Conservation (phyloP, 2,888 invertebrate genomes). For the Tromatobia lineatoria region DNA sequence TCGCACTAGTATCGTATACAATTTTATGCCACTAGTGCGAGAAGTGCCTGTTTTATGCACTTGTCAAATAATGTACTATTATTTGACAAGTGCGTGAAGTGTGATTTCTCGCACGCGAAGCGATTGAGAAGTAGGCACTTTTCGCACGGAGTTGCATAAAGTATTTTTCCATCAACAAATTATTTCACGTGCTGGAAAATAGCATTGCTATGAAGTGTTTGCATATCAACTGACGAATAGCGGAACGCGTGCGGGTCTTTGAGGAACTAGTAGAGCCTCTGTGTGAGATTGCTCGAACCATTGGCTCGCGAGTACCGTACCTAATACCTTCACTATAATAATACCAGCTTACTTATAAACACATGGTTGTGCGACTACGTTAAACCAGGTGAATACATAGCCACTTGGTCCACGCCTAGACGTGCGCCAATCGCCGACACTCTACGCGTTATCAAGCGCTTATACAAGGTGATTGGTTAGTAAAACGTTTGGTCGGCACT, state of each 20-base stretch:
- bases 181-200: conserved; percentile 44
- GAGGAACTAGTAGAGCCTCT: conserved; percentile 54
- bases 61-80: too few species aligned
- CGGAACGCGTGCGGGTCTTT: conserved; percentile 47
- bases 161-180: too few species aligned
- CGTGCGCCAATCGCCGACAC: conserved; percentile 72
- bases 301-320: conserved; percentile 36
- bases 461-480: conserved; percentile 61
- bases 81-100: too few species aligned
- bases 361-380: neutral
- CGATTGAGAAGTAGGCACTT: too few species aligned
- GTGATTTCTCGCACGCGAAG: too few species aligned
- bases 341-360: conserved; percentile 8
- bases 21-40: too few species aligned
- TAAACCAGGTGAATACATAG: conserved; percentile 7
- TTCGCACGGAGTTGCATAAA: too few species aligned
- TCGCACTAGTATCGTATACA: too few species aligned
- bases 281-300: conserved; percentile 57
- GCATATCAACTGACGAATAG: conserved; percentile 29
- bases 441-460: conserved; percentile 30
- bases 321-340: conserved; percentile 41
- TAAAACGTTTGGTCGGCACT: conserved; percentile 34
- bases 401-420: conserved; percentile 78
- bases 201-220: neutral
- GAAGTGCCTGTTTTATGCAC: too few species aligned